Conservation (phyloP, 2,888 invertebrate genomes). For the Lymantria dispar region DNA sequence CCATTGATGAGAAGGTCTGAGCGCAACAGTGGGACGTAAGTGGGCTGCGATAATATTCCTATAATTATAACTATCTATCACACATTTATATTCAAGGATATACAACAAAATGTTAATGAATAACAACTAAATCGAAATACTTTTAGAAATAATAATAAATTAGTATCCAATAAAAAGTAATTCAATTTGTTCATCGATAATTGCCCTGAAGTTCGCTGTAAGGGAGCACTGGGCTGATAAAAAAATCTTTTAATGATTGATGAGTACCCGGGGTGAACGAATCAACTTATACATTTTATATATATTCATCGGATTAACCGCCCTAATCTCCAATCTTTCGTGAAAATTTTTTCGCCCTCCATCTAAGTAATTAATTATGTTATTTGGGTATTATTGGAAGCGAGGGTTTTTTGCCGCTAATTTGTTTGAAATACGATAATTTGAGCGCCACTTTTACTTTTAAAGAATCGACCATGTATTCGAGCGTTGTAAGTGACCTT, state of each 20-base stretch:
- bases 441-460: slow-evolving; percentile 28
- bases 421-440: slow-evolving; percentile 41
- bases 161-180: slow-evolving; percentile 44
- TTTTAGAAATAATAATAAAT: slow-evolving; percentile 23
- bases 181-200: slow-evolving; percentile 54
- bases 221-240: slow-evolving; percentile 21
- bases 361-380: slow-evolving; percentile 61
- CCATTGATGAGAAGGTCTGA: too few species aligned
- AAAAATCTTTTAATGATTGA: slow-evolving; percentile 60
- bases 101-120: too few species aligned
- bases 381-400: slow-evolving; percentile 53
- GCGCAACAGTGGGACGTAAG: too few species aligned
- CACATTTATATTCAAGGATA: too few species aligned
- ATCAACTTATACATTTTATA: slow-evolving; percentile 51
- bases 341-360: slow-evolving; percentile 43
- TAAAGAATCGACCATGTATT: slow-evolving; percentile 5
- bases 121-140: neutral
- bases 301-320: slow-evolving; percentile 60
- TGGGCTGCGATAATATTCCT: too few species aligned
- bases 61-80: too few species aligned
- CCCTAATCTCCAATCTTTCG: slow-evolving; percentile 55
- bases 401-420: slow-evolving; percentile 37
- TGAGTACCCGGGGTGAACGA: slow-evolving; percentile 37
- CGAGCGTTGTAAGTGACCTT: neutral
- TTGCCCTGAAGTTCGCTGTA: slow-evolving; percentile 35